Evolutionary conservation across 2,888 invertebrate species (phyloP).

Genomic region (Achlya flavicornis): DNA sequence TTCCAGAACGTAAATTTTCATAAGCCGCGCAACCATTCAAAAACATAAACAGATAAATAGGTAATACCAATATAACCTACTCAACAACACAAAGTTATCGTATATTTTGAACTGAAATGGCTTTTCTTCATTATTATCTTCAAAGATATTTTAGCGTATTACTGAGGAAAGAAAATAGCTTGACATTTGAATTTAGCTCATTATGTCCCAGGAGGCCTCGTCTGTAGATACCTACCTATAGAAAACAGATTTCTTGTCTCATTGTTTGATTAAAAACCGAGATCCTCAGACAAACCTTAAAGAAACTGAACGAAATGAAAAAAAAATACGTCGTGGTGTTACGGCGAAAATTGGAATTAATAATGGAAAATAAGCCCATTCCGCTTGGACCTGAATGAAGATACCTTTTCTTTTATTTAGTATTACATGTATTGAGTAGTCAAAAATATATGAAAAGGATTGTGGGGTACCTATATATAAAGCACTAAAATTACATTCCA

Average conservation of each 20-base stretch:
- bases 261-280: constrained; percentile 45
- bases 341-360: neutral
- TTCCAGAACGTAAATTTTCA: too few species aligned
- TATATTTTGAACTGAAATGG: constrained; percentile 10
- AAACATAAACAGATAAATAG: neutral
- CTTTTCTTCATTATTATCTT: constrained; percentile 14
- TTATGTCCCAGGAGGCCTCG: constrained; percentile 37
- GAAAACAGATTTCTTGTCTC: constrained; percentile 34
- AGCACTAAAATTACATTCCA: too few species aligned
- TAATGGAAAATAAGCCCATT: neutral
- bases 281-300: constrained; percentile 18
- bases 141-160: constrained; percentile 15
- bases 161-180: constrained; percentile 16
- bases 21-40: too few species aligned
- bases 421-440: too few species aligned
- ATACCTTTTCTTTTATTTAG: neutral
- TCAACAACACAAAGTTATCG: constrained; percentile 4
- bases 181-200: constrained; percentile 48
- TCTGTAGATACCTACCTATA: constrained; percentile 31
- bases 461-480: too few species aligned
- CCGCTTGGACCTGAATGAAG: neutral
- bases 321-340: constrained; percentile 7
- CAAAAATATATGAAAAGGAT: too few species aligned
- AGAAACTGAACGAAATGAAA: constrained; percentile 15
- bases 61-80: neutral